A percentile compares a stretch with the other conserved stretches of the same genome.
phyloP scores from a whole-genome alignment of 2,113 vertebrate species.

The Micronycteris hirsuta region DNA sequence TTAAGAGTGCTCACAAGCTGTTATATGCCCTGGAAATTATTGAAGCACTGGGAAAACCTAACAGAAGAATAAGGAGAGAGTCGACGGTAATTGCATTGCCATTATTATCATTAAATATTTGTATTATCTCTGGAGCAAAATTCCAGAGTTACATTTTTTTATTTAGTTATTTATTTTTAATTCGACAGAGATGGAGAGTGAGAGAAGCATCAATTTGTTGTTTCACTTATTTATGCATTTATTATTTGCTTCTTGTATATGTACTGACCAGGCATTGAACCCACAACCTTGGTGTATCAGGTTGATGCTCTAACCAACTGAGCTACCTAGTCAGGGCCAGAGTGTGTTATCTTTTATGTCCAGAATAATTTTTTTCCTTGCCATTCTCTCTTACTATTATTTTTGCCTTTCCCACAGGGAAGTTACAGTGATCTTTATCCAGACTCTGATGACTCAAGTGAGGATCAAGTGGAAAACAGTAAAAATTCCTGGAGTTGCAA shows the following conservation, averaged over 20 bases:
- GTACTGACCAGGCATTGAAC: too few species aligned
- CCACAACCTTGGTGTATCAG: too few species aligned
- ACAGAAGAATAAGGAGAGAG: conserved; percentile 94
- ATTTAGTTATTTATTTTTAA: too few species aligned
- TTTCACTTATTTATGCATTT: too few species aligned
- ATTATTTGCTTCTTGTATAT: too few species aligned
- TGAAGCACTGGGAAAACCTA: conserved; percentile 97
- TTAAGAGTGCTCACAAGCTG: conserved; percentile 98
- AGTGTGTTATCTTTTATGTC: not conserved
- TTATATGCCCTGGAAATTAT: conserved; percentile 98
- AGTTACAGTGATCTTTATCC: conserved; percentile 99
- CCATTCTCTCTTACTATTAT: not conserved
- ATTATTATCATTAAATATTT: not conserved
- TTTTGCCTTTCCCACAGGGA: conserved; percentile 82
- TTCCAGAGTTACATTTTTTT: not conserved
- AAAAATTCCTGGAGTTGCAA: conserved; percentile 99
- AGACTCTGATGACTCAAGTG: conserved; percentile 98
- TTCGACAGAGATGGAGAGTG: too few species aligned
- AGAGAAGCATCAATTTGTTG: too few species aligned
- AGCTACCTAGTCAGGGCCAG: too few species aligned
- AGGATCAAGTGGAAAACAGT: conserved; percentile 99
- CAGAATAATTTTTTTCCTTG: not conserved
- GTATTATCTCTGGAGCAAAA: conserved; percentile 3
- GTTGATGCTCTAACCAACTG: too few species aligned
- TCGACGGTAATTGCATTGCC: conserved; percentile 87